These are phyloP conservation scores for Tenualosa thibaudeaui DNA, from an alignment of 2,797 vertebrate genomes.

Conservation along the genomic window DNA sequence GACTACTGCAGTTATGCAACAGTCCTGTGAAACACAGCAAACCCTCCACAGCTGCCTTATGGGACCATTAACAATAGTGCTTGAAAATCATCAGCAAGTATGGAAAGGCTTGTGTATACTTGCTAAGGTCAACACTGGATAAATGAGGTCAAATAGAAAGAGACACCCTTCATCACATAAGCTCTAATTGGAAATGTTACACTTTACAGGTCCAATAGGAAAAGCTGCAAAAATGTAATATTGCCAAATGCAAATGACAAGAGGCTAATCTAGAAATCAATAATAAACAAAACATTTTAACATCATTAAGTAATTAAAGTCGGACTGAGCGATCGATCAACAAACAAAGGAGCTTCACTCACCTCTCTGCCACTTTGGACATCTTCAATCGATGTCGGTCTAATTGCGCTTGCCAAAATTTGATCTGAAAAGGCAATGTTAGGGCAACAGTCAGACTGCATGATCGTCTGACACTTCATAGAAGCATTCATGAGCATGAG, in stretches of 20 bases:
- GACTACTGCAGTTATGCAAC: background rate
- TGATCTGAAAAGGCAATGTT: slow-evolving; percentile 84
- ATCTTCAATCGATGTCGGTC: slow-evolving; percentile 98
- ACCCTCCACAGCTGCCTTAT: background rate
- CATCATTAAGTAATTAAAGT: slow-evolving; percentile 49
- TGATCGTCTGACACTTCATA: background rate
- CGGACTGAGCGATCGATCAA: slow-evolving; percentile 65
- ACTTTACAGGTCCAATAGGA: background rate
- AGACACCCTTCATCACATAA: background rate
- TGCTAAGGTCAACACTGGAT: background rate
- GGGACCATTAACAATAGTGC: background rate
- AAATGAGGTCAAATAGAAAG: background rate
- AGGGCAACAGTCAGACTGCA: slow-evolving; percentile 24
- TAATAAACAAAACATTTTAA: slow-evolving; percentile 43
- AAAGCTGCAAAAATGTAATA: background rate
- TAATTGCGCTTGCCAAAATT: slow-evolving; percentile 96
- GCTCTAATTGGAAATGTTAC: background rate
- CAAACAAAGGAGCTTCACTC: slow-evolving; percentile 62
- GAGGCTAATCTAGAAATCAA: slow-evolving; percentile 17
- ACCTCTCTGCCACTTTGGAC: slow-evolving; percentile 99
- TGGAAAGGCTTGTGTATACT: background rate
- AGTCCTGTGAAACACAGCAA: background rate
- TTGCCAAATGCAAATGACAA: background rate
- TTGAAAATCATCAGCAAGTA: background rate
- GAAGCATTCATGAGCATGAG: background rate